A percentile compares a stretch with the other conserved stretches of the same genome.
Evolutionary conservation across 2,888 invertebrate genomes (phyloP).

Genomic region (Lithosia quadra): DNA sequence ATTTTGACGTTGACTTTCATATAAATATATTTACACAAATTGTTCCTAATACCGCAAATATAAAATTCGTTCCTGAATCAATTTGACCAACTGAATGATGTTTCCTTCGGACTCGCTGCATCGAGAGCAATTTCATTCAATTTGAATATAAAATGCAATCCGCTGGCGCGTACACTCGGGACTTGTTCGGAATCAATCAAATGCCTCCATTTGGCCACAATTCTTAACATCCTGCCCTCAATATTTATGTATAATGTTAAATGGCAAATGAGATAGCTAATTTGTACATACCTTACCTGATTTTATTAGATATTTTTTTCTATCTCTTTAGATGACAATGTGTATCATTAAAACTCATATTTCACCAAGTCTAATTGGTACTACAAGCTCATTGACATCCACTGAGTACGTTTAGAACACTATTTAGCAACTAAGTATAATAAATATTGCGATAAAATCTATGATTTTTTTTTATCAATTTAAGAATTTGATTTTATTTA

Average conservation of each 20-base stretch:
- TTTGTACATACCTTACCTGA: neutral
- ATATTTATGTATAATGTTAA: conserved; percentile 22
- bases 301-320: too few relatives aligned
- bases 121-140: conserved; percentile 22
- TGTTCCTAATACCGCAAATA: neutral
- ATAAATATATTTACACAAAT: neutral
- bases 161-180: conserved; percentile 24
- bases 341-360: too few relatives aligned
- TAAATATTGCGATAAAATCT: too few relatives aligned
- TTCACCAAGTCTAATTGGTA: too few relatives aligned
- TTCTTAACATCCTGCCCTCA: conserved; percentile 27
- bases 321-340: too few relatives aligned
- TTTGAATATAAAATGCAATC: conserved; percentile 38
- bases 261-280: neutral
- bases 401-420: too few relatives aligned
- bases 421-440: too few relatives aligned
- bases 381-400: too few relatives aligned
- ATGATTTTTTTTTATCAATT: too few relatives aligned
- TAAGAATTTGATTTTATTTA: too few relatives aligned
- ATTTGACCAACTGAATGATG: conserved; percentile 11
- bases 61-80: conserved; percentile 10
- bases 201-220: conserved; percentile 13
- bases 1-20: too few relatives aligned
- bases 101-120: conserved; percentile 15
- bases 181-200: conserved; percentile 30